Base-by-base conservation (phyloP, 92 coral and sea anemone species). In the Phenganax subtilis region DNA sequence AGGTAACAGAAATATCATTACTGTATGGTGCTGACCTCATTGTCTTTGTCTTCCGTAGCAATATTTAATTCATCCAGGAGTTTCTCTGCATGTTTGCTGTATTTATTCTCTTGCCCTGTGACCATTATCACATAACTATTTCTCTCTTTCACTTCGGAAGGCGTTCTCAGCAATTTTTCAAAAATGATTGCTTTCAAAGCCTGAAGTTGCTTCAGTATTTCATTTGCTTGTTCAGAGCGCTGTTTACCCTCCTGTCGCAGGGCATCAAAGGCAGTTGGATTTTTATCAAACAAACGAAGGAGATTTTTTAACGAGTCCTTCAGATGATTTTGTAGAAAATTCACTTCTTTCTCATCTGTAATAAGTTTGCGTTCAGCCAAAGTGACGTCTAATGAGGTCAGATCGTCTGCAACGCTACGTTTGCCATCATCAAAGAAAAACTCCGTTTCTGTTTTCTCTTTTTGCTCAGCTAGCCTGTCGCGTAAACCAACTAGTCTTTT, bases 11-110 rank as follows among this genome's bases (percentile, higher is more conserved):
- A 20, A 20, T 20, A 20, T 20, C 20, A 0, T 54, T 44, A 60
- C 7, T 56, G 0, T 27, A 16, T 25, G 52, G 52, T 51, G 56
- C 61, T 30, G 88, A 87, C 99, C 97, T 96, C 99, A 77, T 90
- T 92, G 52, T 96, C 99, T 85, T 90, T 92, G 82, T 92, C 97
- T 82, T 90, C 97, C 8, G 88, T 72, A 27, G 99, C 97, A 55
- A 85, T 84, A 77, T 85, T 89, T 73, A 96, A 81, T 70, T 96
- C 97, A 56, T 74, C 90, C 52, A 88, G 92, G 59, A 96, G 90
- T 75, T 92, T 96, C 11, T 84, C 84, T 28, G 96, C 97, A 72
- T 85, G 84, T 37, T 84, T 88, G 61, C 91, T 92, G 20, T 92
- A 91, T 83, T 92, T 96, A 75, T 89, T 96, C 67, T 96, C 96